Base-by-base conservation (phyloP, 2,888 invertebrate species). In the Lasioglossum marginatum region DNA sequence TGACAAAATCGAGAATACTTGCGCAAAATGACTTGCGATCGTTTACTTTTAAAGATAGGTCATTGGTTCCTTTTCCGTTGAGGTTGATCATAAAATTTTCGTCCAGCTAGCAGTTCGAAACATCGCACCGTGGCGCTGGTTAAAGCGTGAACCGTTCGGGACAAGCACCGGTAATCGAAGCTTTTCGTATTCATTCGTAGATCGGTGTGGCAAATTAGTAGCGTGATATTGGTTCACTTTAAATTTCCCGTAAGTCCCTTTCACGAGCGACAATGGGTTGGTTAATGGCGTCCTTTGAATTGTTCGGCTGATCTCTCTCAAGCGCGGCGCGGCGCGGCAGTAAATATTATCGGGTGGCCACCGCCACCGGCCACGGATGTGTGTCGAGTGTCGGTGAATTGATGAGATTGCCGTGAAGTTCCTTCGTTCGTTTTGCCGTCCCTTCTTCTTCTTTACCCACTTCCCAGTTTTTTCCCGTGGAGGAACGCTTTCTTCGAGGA, bases 281-380 rank as follows among this genome's bases (percentile, higher is more conserved):
- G 79, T 85, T 82, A 79, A 86, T 79, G 60, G 77, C 76, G 43
- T 75, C 68, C 37, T 79, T 79, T 85, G 70, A 82, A 85, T 60
- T 48, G 72, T 14, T 63, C 79, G 60, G 73, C 37, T 70, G 75
- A 34, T 77, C 57, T 66, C n/a, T 19, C 23, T 31, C 19, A 19
- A 8, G 63, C 14, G 43, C 43, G 16, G 45, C 43, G 43, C 12
- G 43, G 10, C 45, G 45, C 45, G 16, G 45, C 45, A 79, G 83
- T 87, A 87, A 87, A 87, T 87, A 87, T 86, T 83, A 87, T 86
- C 86, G 66, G 34, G 76, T 77, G 77, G 77, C 8, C 48, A 52
- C 48, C 19, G 79, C 23, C 52, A 52, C 63, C 10, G n/a, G 70
- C 37, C 70, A 82, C 79, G 83, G 80, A 73, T 81, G 74, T 81